phyloP scores from a whole-genome alignment of 2,113 vertebrate genomes.

The Nipponia nippon region DNA sequence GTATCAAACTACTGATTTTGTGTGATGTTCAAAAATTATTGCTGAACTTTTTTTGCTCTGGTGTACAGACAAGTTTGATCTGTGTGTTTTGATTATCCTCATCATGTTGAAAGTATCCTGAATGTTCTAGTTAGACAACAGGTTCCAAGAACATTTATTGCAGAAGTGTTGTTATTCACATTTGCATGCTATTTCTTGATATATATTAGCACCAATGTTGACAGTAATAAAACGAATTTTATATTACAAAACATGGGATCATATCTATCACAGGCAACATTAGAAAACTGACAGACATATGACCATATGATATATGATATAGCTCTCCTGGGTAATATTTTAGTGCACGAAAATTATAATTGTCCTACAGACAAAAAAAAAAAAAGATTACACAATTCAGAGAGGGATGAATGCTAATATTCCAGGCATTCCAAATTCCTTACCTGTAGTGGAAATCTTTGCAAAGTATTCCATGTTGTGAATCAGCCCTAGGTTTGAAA shows the following conservation, averaged over 20 bases:
- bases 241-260: not conserved
- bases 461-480: not conserved
- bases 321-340: not conserved
- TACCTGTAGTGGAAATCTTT: not conserved
- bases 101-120: not conserved
- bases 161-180: not conserved
- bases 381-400: not conserved
- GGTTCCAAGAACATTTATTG: not conserved
- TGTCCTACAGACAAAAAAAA: not conserved
- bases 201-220: not conserved
- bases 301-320: not conserved
- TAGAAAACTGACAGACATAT: not conserved
- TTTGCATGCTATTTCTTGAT: not conserved
- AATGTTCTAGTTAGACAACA: not conserved
- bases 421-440: not conserved
- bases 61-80: not conserved
- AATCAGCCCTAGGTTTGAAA: not conserved
- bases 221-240: not conserved
- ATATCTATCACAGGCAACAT: not conserved
- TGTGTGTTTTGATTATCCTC: not conserved
- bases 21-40: not conserved
- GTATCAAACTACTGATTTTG: not conserved
- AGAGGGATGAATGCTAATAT: not conserved
- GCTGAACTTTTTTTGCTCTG: not conserved
- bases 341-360: not conserved